These are phyloP conservation scores for Bovichtus variegatus DNA, from an alignment of 2,797 vertebrate genomes.

Conservation along the genomic window DNA sequence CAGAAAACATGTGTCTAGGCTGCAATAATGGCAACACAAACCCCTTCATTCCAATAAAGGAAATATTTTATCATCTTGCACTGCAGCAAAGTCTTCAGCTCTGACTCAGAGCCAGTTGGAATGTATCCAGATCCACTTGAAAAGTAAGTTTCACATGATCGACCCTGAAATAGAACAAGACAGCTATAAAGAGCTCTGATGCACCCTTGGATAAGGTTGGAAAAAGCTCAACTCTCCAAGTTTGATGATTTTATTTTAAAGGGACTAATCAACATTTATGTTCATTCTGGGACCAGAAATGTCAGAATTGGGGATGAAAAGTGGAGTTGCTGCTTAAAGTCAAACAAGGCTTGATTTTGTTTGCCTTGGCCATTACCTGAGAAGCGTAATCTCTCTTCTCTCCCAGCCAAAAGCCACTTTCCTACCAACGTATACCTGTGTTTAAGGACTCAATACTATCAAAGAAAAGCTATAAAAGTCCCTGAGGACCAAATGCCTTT, in stretches of 20 bases:
- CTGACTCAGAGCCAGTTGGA: conserved; percentile 35
- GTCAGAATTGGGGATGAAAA: conserved; percentile 4
- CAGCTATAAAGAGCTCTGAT: conserved; percentile 43
- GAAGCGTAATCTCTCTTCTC: conserved; percentile 20
- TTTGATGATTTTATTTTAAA: conserved; percentile 25
- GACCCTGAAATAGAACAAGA: conserved; percentile 58
- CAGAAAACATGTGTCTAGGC: conserved; percentile 23
- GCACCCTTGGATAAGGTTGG: background rate
- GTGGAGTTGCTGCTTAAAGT: background rate
- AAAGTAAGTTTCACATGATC: conserved; percentile 48
- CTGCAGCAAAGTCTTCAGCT: conserved; percentile 19
- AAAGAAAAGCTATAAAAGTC: conserved; percentile 47
- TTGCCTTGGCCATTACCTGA: conserved; percentile 25
- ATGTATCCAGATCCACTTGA: conserved; percentile 34
- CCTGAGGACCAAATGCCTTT: conserved; percentile 33
- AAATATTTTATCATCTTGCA: conserved; percentile 21
- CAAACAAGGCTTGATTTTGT: background rate
- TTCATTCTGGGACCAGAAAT: conserved; percentile 9
- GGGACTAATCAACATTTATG: background rate
- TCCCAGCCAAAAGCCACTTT: conserved; percentile 31
- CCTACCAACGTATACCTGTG: conserved; percentile 19
- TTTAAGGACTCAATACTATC: conserved; percentile 43
- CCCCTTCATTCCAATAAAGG: conserved; percentile 31
- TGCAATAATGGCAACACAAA: conserved; percentile 12
- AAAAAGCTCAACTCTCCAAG: background rate